Conservation (phyloP, 2,888 invertebrate species). For the Drosophila monieri region DNA sequence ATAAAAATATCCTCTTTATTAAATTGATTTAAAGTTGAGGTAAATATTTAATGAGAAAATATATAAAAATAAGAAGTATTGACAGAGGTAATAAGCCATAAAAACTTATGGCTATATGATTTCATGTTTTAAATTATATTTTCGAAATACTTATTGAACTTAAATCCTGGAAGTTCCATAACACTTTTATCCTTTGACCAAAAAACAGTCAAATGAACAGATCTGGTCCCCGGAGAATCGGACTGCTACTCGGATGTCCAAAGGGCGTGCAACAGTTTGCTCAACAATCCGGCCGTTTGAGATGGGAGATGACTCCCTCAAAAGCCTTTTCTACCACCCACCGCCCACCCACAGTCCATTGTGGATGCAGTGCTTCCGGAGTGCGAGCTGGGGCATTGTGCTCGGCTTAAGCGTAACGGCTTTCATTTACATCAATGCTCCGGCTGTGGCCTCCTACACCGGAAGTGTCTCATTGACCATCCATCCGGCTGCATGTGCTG, state of each 20-base stretch:
- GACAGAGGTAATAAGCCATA: neutral
- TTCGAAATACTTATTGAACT: no score
- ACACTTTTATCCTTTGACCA: neutral
- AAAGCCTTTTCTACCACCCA: neutral
- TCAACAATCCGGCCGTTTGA: conserved; percentile 86
- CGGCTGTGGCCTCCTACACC: conserved; percentile 90
- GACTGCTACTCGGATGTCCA: conserved; percentile 32
- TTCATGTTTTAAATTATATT: no score
- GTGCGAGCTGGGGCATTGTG: conserved; percentile 88
- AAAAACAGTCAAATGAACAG: conserved; percentile 82
- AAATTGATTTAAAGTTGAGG: neutral
- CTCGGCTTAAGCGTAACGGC: conserved; percentile 89
- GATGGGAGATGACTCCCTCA: conserved; percentile 5
- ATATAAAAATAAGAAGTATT: neutral
- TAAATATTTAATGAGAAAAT: neutral
- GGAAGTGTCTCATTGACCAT: conserved; percentile 89
- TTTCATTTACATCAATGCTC: conserved; percentile 92
- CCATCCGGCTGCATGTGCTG: conserved; percentile 89
- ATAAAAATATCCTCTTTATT: neutral
- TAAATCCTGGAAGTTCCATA: neutral
- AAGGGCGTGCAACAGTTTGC: conserved; percentile 88
- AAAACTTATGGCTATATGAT: neutral
- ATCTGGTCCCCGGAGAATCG: conserved; percentile 4
- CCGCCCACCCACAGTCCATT: conserved; percentile 87
- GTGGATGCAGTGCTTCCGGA: conserved; percentile 92